phyloP scores from a whole-genome alignment of 2,113 vertebrate genomes.

The Passer domesticus region DNA sequence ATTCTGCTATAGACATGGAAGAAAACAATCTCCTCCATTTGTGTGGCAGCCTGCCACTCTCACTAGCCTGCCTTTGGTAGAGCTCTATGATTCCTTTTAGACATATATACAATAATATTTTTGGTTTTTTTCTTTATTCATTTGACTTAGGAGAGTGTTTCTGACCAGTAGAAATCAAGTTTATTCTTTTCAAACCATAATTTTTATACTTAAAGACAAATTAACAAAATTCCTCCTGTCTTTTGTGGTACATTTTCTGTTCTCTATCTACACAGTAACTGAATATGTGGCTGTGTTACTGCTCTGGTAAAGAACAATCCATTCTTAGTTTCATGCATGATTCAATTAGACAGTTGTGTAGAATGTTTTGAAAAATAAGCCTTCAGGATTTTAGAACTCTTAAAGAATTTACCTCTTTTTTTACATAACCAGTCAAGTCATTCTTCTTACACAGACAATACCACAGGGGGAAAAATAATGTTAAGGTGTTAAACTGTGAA shows the following conservation, averaged over 20 bases:
- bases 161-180: background rate
- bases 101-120: accelerated
- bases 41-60: background rate
- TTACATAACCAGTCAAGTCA: background rate
- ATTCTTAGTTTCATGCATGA: background rate
- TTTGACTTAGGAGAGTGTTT: background rate
- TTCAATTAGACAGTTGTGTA: background rate
- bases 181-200: background rate
- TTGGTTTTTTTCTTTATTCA: background rate
- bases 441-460: background rate
- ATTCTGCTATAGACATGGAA: background rate
- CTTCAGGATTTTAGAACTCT: background rate
- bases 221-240: background rate
- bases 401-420: background rate
- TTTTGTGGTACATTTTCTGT: background rate
- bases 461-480: background rate
- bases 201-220: background rate
- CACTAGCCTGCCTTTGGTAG: background rate
- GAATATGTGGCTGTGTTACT: background rate
- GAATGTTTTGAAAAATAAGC: background rate
- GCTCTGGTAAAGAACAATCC: background rate
- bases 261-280: background rate
- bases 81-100: background rate
- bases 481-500: background rate
- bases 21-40: background rate